phyloP scores from a whole-genome alignment of 2,888 invertebrate genomes.

The Malacosoma neustria region DNA sequence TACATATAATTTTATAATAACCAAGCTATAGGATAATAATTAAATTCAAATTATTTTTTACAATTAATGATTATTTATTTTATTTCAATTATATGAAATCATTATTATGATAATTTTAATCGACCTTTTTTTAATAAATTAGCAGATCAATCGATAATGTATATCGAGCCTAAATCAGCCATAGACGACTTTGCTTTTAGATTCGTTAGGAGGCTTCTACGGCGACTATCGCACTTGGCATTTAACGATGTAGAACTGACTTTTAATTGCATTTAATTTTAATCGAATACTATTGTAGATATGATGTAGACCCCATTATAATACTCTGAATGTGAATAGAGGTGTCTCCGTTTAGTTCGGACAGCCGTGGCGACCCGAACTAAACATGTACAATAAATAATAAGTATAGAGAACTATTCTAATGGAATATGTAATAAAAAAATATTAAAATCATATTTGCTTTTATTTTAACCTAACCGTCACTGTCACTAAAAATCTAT shows the following conservation, averaged over 20 bases:
- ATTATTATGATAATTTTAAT: too few relatives aligned
- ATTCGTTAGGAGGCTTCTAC: slow-evolving; percentile 47
- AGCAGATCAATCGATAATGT: background rate
- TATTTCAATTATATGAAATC: too few relatives aligned
- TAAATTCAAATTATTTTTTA: too few relatives aligned
- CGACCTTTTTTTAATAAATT: too few relatives aligned
- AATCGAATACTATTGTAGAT: slow-evolving; percentile 38
- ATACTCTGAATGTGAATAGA: slow-evolving; percentile 27
- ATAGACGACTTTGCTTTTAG: slow-evolving; percentile 56
- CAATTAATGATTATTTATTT: too few relatives aligned
- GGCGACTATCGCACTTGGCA: slow-evolving; percentile 40
- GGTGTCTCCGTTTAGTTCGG: slow-evolving; percentile 7
- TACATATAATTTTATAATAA: too few relatives aligned
- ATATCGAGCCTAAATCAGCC: slow-evolving; percentile 19
- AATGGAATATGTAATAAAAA: slow-evolving; percentile 74
- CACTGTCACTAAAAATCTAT: too few relatives aligned
- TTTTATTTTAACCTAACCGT: slow-evolving; percentile 9
- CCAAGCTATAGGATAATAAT: too few relatives aligned
- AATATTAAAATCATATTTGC: slow-evolving; percentile 38
- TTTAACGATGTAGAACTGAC: slow-evolving; percentile 50
- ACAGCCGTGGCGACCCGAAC: slow-evolving; percentile 34
- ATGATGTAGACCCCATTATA: slow-evolving; percentile 45
- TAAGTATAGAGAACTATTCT: slow-evolving; percentile 70
- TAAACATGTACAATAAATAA: slow-evolving; percentile 54
- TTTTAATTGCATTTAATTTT: slow-evolving; percentile 35